A percentile compares a stretch with the other conserved stretches of the same genome.
phyloP scores from a whole-genome alignment of 2,888 invertebrate genomes.

The Pinctada fucata region DNA sequence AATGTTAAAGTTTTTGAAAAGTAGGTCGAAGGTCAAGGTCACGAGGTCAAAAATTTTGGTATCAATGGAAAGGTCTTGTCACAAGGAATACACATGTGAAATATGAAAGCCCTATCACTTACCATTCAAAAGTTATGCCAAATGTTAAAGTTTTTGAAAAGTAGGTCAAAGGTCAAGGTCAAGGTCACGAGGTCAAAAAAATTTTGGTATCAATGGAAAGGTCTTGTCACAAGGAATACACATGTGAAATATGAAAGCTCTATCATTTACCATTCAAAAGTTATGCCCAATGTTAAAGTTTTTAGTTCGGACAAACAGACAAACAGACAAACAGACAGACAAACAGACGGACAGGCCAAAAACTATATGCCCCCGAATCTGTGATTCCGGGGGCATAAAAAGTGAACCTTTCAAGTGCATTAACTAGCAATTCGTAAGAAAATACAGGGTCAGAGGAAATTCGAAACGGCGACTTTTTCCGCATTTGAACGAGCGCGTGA shows the following conservation, averaged over 20 bases:
- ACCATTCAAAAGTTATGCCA: background rate
- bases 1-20: background rate
- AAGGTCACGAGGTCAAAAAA: background rate
- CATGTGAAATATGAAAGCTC: background rate
- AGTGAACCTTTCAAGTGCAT: too few relatives aligned
- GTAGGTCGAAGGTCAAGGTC: constrained; percentile 1
- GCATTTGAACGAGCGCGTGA: too few relatives aligned
- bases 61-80: background rate
- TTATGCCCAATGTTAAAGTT: background rate
- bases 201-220: background rate
- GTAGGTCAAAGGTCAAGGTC: background rate
- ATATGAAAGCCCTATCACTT: background rate
- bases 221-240: background rate
- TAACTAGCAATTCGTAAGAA: too few relatives aligned
- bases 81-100: background rate
- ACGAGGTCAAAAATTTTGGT: background rate
- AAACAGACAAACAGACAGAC: too few relatives aligned
- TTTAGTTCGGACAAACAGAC: too few relatives aligned
- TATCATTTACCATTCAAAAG: background rate
- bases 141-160: background rate
- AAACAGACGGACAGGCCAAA: too few relatives aligned
- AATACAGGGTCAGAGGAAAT: too few relatives aligned
- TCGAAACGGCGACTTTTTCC: too few relatives aligned
- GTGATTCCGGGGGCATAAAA: too few relatives aligned
- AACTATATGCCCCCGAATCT: too few relatives aligned